These are phyloP conservation scores for Cryptosula pallasiana DNA, from an alignment of 2,888 invertebrate species.

Conservation along the genomic window DNA sequence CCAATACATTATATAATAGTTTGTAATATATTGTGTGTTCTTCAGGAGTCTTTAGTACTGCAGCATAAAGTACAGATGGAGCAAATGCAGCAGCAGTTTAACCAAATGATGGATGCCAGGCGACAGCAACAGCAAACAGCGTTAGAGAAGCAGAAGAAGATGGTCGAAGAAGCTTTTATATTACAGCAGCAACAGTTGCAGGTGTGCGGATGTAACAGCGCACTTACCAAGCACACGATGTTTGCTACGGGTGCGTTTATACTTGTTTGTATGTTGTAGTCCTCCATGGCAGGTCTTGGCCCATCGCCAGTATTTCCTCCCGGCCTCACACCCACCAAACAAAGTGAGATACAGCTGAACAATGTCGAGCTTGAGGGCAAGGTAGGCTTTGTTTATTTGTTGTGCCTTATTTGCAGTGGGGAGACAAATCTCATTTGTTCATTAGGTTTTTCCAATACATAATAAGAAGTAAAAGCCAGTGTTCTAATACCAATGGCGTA, in stretches of 20 bases:
- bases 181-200: conserved; percentile 19
- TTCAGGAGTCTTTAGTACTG: conserved; percentile 11
- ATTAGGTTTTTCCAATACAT: no score
- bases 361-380: conserved; percentile 22
- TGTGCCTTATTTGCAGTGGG: no score
- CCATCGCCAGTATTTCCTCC: conserved; percentile 9
- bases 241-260: no score
- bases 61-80: conserved; percentile 20
- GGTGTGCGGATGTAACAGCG: no score
- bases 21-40: no score
- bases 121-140: conserved; percentile 30
- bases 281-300: background rate
- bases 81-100: conserved; percentile 26
- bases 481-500: no score
- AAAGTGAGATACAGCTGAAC: conserved; percentile 22
- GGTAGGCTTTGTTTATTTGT: conserved; percentile 3
- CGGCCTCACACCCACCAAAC: background rate
- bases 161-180: conserved; percentile 18
- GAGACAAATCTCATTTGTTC: no score
- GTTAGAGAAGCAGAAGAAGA: conserved; percentile 10
- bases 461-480: no score
- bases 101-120: conserved; percentile 32
- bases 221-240: no score
- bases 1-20: no score
- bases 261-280: no score